Evolutionary conservation across 2,888 invertebrate species (phyloP).

Genomic region (Apamea anceps): DNA sequence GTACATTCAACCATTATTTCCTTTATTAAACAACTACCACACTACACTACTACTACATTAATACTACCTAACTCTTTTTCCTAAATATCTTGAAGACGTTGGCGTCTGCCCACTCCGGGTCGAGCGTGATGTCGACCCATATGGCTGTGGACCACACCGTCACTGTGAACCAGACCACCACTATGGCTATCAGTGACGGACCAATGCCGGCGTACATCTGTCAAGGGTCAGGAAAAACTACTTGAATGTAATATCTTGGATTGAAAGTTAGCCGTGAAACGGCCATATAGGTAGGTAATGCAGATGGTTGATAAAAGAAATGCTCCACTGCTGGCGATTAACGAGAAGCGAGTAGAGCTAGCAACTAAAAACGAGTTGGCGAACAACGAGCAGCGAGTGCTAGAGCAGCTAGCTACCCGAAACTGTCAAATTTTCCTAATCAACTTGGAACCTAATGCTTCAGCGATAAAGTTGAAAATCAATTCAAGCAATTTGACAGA

Average conservation of each 20-base stretch:
- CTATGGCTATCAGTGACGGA: constrained; percentile 73
- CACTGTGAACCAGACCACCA: constrained; percentile 78
- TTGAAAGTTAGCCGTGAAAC: neutral
- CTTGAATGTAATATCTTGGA: neutral
- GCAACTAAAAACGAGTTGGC: too few species aligned
- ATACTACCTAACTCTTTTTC: constrained; percentile 9
- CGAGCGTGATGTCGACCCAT: constrained; percentile 76
- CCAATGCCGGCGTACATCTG: constrained; percentile 82
- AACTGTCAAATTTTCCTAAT: too few species aligned
- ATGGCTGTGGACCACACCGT: constrained; percentile 81
- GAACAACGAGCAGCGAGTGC: too few species aligned
- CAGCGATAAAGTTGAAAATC: too few species aligned
- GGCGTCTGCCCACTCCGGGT: constrained; percentile 73
- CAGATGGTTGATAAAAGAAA: neutral
- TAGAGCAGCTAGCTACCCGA: too few species aligned
- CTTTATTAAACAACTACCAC: constrained; percentile 27
- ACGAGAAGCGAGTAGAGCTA: too few species aligned
- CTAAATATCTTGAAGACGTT: constrained; percentile 59
- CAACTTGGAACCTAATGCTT: too few species aligned
- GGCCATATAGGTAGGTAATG: neutral
- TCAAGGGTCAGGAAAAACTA: constrained; percentile 37
- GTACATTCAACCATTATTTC: neutral
- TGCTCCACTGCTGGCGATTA: neutral
- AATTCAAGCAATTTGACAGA: too few species aligned
- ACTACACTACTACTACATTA: too few species aligned